Base-by-base conservation (phyloP, 2,113 vertebrate species). In the Toxotes jaculatrix region DNA sequence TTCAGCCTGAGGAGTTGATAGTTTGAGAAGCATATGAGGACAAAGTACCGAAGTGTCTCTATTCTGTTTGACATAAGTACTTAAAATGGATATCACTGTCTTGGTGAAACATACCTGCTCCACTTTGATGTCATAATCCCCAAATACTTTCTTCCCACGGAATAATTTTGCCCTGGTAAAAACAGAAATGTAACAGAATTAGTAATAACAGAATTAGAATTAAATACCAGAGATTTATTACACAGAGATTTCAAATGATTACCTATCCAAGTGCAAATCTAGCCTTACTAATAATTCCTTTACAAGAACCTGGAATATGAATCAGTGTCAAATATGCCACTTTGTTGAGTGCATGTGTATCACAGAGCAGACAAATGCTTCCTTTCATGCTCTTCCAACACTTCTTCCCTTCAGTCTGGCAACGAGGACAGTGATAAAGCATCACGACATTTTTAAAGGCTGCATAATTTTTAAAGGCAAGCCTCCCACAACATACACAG, bases 41-140 rank as follows among this genome's bases (percentile, higher is more conserved):
- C 43, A 57, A 23, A 43, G 32, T 12, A 19, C 56, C 32, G 57
- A 14, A 42, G 74, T 23, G n/a, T 10, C 27, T 59, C 6, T 10
- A 14, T 27, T 77, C 45, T 36, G 12, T 27, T 70, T 67, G 10
- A 23, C 36, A 74, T 4, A 57, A 69, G 34, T 7, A 23, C 16
- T 47, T 66, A 34, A 69, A 66, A 53, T 53, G 53, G 53, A 51
- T 70, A 60, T 43, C 7, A 73, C 1, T 27, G 69, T 11, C 51
- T 59, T 47, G 7, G 56, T 38, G 40, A 80, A 63, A 85, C 34
- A 85, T 93, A 99, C 98, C 97, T 99, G 98, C 85, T 99, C 97
- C 84, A 99, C 96, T 92, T 96, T 97, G 93, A 99, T 96, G 79
- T 99, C 98, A 77, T 96, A 98, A 89, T 98, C 97, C 71, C 97